Evolutionary conservation across 2,113 vertebrate species (phyloP), one percentile per base, ranked within the genome.

Genomic region (Phrynocephalus versicolor): DNA sequence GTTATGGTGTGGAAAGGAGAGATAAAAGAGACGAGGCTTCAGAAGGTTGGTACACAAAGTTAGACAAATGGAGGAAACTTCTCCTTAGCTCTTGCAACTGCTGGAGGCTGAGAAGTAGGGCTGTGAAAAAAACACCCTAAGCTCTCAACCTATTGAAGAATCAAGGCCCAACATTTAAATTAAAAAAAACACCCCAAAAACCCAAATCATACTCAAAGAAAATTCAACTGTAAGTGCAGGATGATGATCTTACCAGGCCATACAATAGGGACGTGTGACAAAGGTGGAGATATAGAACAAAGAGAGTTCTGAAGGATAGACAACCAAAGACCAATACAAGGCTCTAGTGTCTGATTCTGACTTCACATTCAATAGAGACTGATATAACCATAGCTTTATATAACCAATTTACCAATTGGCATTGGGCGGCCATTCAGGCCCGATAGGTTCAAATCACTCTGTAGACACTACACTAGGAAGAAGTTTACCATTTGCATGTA

Each of bases 221-320:
- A 80, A 87, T 90, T 90, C 75, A 58, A 45, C 64, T 60, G 90
- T 77, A 89, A 90, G 90, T 80, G 91, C 89, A 93, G 91, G 90
- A 92, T 94, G 93, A 93, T 93, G 94, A 90, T 86, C 91, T 88
- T 90, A 87, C 76, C 81, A 94, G 92, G 84, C 89, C 89, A 93
- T 87, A 79, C 89, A 73, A 87, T 76, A 70, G 90, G 90, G 94
- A 90, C 88, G 86, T 75, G 79, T 85, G 85, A 69, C 74, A 79
- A 83, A 82, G 82, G 76, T 84, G 84, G 67, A 79, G 60, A 88
- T 35, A 72, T 57, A 88, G 85, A 57, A 65, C 91, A 84, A 0
- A 79, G 91, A 91, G 84, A 80, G 70, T 74, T 86, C 84, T 86
- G 78, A 71, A 76, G 80, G 70, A 83, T 80, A 89, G 82, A 94